Conservation (phyloP, 2,113 vertebrate species). For the Oncorhynchus keta region DNA sequence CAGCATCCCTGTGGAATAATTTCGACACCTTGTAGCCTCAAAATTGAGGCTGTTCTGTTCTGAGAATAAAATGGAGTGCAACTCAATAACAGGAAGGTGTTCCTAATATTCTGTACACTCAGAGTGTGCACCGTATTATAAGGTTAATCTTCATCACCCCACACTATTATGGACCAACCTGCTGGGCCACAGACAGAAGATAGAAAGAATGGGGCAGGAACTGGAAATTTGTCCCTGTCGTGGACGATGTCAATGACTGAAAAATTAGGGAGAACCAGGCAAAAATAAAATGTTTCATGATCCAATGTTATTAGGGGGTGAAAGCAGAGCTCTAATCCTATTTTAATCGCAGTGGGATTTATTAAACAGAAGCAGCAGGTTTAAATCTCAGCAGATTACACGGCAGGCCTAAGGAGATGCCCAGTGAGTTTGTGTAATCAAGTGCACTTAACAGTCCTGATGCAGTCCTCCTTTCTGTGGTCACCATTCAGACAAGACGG, state of each 20-base stretch:
- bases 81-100: no score
- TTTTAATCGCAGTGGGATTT: constrained; percentile 74
- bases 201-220: constrained; percentile 20
- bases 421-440: constrained; percentile 54
- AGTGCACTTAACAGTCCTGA: constrained; percentile 59
- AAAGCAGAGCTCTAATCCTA: constrained; percentile 70
- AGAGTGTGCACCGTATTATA: constrained; percentile 46
- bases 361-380: constrained; percentile 77
- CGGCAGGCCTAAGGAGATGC: constrained; percentile 62
- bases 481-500: constrained; percentile 1
- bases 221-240: constrained; percentile 17
- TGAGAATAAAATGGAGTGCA: no score
- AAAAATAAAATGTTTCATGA: constrained; percentile 47
- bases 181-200: constrained; percentile 20
- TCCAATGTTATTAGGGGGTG: constrained; percentile 58
- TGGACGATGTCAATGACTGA: background rate
- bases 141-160: constrained; percentile 55
- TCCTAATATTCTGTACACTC: no score
- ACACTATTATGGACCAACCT: constrained; percentile 48
- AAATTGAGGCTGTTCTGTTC: no score
- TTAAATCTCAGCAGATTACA: constrained; percentile 77
- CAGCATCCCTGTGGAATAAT: no score
- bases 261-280: constrained; percentile 2
- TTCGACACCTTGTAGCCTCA: no score
- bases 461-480: constrained; percentile 27